Evolutionary conservation across 2,888 invertebrate species (phyloP).

Genomic region (Empis stercorea): DNA sequence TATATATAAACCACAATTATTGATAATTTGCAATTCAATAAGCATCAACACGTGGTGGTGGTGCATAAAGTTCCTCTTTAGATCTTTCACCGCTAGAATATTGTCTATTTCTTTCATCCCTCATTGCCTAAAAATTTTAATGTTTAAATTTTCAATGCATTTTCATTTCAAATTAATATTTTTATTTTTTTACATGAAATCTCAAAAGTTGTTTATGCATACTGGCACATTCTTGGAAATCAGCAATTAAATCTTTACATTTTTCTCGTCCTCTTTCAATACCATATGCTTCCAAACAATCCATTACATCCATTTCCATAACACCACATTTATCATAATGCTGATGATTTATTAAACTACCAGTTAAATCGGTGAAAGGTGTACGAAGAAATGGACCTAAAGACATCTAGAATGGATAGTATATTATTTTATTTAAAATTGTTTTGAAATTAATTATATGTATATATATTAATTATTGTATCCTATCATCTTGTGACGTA

Average conservation of each 20-base stretch:
- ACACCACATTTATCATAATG: constrained; percentile 49
- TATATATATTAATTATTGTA: too few species aligned
- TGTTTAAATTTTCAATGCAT: constrained; percentile 13
- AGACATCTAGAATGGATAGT: constrained; percentile 41
- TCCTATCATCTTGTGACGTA: too few species aligned
- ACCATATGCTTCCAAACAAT: constrained; percentile 74
- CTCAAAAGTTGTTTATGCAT: constrained; percentile 47
- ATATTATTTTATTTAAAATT: not conserved
- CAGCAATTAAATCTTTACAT: constrained; percentile 49
- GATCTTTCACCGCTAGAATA: constrained; percentile 43
- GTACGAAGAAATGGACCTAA: constrained; percentile 51
- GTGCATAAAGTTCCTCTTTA: constrained; percentile 41
- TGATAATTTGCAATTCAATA: constrained; percentile 33
- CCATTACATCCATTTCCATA: constrained; percentile 56
- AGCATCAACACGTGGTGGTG: constrained; percentile 44
- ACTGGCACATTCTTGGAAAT: constrained; percentile 57
- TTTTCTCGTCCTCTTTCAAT: constrained; percentile 46
- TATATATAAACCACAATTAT: too few species aligned
- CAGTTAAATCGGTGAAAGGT: constrained; percentile 60
- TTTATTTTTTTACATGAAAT: constrained; percentile 37
- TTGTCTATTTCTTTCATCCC: constrained; percentile 47
- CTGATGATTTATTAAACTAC: constrained; percentile 51
- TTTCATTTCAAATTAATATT: not conserved
- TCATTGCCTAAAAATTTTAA: constrained; percentile 42
- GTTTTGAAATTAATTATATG: too few species aligned